These are phyloP conservation scores for Leuctra nigra DNA, from an alignment of 2,888 invertebrate genomes.

Conservation along the genomic window DNA sequence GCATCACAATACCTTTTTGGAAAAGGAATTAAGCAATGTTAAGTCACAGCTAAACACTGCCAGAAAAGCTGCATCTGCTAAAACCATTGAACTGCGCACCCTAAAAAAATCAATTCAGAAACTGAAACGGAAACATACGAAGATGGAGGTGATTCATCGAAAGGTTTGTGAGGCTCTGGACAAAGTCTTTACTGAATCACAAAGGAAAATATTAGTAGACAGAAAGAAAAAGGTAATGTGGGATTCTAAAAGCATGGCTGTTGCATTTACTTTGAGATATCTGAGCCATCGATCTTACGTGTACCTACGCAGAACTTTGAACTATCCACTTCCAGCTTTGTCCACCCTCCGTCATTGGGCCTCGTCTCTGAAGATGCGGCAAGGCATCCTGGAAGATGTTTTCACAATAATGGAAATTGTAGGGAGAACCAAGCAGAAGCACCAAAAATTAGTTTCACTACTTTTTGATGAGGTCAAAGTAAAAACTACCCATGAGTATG, in stretches of 20 bases:
- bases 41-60: too few species aligned
- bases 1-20: too few species aligned
- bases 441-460: not conserved
- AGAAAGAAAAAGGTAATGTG: not conserved
- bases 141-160: not conserved
- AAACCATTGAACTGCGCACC: constrained; percentile 21
- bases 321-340: constrained; percentile 7
- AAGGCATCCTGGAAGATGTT: constrained; percentile 9
- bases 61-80: too few species aligned
- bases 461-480: constrained; percentile 10
- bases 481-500: constrained; percentile 1
- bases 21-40: too few species aligned
- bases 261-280: constrained; percentile 6
- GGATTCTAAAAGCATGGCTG: not conserved
- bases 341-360: constrained; percentile 9
- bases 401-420: constrained; percentile 8
- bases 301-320: not conserved
- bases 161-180: not conserved
- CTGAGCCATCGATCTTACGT: not conserved
- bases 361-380: not conserved
- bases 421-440: not conserved
- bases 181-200: not conserved
- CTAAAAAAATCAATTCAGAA: not conserved
- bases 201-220: not conserved
- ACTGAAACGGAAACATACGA: not conserved